These are phyloP conservation scores for Lipophrys pholis DNA, from an alignment of 2,113 vertebrate species.

Conservation along the genomic window DNA sequence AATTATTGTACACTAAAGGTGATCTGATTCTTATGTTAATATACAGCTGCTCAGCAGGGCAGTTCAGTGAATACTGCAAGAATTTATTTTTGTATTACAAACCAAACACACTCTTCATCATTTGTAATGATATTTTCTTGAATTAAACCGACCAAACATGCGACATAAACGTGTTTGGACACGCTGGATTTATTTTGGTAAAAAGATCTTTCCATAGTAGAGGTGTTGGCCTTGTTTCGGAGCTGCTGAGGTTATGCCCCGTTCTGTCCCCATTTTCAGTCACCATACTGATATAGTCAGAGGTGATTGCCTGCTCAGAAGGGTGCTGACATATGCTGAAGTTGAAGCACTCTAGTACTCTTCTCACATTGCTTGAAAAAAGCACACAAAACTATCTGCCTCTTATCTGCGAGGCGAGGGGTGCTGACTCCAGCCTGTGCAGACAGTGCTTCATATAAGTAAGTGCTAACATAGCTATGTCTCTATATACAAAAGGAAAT, in stretches of 20 bases:
- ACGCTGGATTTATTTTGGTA: too few relatives aligned
- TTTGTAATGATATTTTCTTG: too few relatives aligned
- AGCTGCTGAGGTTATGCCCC: too few relatives aligned
- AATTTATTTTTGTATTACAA: too few relatives aligned
- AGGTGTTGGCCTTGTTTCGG: too few relatives aligned
- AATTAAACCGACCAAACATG: too few relatives aligned
- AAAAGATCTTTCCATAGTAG: too few relatives aligned
- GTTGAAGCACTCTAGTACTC: slow-evolving; percentile 33
- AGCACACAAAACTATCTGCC: slow-evolving; percentile 63
- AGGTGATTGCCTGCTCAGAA: neutral
- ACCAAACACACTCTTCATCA: too few relatives aligned
- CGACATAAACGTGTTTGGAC: too few relatives aligned
- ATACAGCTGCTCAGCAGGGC: neutral
- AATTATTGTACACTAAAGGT: slow-evolving; percentile 7
- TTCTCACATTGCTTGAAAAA: slow-evolving; percentile 43
- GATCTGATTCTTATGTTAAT: slow-evolving; percentile 1
- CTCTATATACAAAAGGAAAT: slow-evolving; percentile 72
- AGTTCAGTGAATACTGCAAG: neutral
- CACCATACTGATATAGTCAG: slow-evolving; percentile 11
- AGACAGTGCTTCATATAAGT: slow-evolving; percentile 70
- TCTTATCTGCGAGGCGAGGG: slow-evolving; percentile 85
- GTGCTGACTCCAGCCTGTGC: slow-evolving; percentile 81
- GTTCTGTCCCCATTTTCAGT: neutral
- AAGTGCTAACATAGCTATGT: slow-evolving; percentile 60
- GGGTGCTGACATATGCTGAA: slow-evolving; percentile 32